phyloP scores from a whole-genome alignment of 2,113 vertebrate genomes.

The Sciurus niger region DNA sequence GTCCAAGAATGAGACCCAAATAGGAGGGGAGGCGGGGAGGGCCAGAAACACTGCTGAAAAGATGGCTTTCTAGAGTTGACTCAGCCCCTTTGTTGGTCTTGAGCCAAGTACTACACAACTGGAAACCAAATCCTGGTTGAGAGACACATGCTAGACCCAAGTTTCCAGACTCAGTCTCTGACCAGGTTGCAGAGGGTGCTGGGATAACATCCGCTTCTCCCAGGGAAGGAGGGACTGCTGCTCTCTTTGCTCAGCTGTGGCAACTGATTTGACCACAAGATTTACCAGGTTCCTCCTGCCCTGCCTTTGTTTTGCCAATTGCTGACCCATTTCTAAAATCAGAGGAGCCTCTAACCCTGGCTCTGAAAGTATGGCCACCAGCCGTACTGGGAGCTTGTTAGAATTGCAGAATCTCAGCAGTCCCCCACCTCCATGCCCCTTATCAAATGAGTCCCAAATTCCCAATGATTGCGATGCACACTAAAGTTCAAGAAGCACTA shows the following conservation, averaged over 20 bases:
- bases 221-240: neutral
- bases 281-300: neutral
- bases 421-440: neutral
- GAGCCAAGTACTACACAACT: conserved; percentile 78
- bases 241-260: conserved; percentile 67
- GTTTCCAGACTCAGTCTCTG: conserved; percentile 30
- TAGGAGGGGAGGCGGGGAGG: neutral
- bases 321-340: conserved; percentile 44
- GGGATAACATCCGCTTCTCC: conserved; percentile 51
- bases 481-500: neutral
- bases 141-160: conserved; percentile 47
- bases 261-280: conserved; percentile 49
- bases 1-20: conserved; percentile 24
- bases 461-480: neutral
- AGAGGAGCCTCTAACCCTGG: neutral
- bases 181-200: neutral
- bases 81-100: conserved; percentile 52
- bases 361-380: neutral
- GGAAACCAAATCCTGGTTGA: conserved; percentile 64
- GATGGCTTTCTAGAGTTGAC: conserved; percentile 64
- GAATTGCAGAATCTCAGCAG: neutral
- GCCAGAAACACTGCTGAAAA: conserved; percentile 52
- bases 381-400: neutral
- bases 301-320: conserved; percentile 65
- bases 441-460: neutral